Conservation (phyloP, 2,797 vertebrate genomes). For the Enteromius anoplus region DNA sequence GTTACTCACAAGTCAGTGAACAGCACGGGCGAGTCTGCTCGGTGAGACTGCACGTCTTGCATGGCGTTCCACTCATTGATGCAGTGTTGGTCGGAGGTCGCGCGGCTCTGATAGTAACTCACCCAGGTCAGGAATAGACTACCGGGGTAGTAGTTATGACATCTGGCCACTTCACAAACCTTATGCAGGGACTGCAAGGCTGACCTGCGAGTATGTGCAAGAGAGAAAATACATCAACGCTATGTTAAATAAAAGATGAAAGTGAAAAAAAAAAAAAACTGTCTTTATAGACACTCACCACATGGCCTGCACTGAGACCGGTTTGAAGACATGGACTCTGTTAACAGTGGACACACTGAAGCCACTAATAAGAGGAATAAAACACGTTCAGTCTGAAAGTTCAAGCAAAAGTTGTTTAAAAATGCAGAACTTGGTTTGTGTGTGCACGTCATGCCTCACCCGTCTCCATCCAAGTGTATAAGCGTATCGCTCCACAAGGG, state of each 20-base stretch:
- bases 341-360: constrained; percentile 97
- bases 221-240: neutral
- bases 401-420: constrained; percentile 15
- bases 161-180: constrained; percentile 93
- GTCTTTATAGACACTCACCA: constrained; percentile 82
- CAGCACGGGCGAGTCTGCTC: constrained; percentile 91
- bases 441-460: constrained; percentile 78
- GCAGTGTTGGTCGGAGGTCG: constrained; percentile 91
- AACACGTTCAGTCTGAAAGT: neutral
- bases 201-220: constrained; percentile 79
- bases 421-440: constrained; percentile 16
- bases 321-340: constrained; percentile 97
- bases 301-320: constrained; percentile 98
- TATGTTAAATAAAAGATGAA: neutral
- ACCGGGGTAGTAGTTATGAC: constrained; percentile 96
- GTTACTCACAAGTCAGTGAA: constrained; percentile 95
- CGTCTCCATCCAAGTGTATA: constrained; percentile 98
- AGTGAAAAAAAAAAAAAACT: constrained; percentile 23
- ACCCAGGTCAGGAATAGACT: constrained; percentile 98
- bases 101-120: constrained; percentile 96
- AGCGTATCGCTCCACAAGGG: constrained; percentile 97
- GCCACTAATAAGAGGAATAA: constrained; percentile 77
- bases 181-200: constrained; percentile 97
- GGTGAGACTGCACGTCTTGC: constrained; percentile 96
- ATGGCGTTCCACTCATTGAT: constrained; percentile 99